These are phyloP conservation scores for Poecilia picta DNA, from an alignment of 2,797 vertebrate genomes.

Conservation along the genomic window DNA sequence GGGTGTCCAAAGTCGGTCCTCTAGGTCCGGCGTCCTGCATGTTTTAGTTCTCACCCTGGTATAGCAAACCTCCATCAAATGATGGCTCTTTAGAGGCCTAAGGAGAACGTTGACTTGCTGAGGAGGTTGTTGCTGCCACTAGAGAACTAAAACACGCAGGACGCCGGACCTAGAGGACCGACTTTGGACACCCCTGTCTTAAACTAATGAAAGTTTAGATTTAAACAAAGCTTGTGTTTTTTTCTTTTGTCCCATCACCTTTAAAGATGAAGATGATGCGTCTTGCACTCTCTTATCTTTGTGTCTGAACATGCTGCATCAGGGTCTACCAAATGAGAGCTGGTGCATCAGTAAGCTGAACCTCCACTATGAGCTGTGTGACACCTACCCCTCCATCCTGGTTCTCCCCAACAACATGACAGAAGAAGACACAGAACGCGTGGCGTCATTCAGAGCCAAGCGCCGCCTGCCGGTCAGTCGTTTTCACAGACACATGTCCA, in stretches of 20 bases:
- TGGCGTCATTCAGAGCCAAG: slow-evolving; percentile 90
- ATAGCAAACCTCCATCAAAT: no score
- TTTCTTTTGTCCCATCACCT: neutral
- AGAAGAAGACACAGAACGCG: slow-evolving; percentile 90
- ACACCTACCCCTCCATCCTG: slow-evolving; percentile 91
- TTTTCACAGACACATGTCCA: neutral
- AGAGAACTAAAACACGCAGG: no score
- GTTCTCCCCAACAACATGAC: slow-evolving; percentile 91
- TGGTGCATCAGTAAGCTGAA: slow-evolving; percentile 96
- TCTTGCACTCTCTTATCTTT: neutral
- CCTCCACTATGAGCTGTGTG: slow-evolving; percentile 90
- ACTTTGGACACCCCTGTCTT: neutral
- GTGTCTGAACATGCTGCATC: slow-evolving; percentile 3
- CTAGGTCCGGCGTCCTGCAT: no score
- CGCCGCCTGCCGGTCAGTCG: slow-evolving; percentile 91
- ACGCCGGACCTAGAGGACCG: no score
- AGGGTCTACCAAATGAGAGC: slow-evolving; percentile 97
- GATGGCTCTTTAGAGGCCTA: no score
- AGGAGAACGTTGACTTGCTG: no score
- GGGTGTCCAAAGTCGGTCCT: no score
- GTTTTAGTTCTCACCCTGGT: no score
- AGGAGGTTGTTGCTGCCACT: no score
- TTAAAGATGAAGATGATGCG: neutral
- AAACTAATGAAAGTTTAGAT: neutral
- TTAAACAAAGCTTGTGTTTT: neutral